Percentiles rank a stretch among this genome's conserved stretches.
Evolutionary conservation across 2,797 vertebrate species (phyloP).

Genomic region (Morus bassanus): DNA sequence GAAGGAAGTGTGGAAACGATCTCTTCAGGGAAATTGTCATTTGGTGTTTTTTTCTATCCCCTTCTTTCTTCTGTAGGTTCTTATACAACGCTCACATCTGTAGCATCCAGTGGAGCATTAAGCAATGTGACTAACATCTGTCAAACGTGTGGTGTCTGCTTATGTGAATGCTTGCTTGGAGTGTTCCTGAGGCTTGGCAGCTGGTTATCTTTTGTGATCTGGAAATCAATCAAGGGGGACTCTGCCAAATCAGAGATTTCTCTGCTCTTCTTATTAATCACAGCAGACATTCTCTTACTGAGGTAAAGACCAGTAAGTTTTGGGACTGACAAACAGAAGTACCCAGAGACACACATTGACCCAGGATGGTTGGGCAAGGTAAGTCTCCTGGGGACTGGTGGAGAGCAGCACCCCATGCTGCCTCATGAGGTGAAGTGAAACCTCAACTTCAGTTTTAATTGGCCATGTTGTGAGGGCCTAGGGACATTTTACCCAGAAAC

Average conservation of each 20-base stretch:
- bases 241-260: conserved; percentile 45
- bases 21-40: conserved; percentile 33
- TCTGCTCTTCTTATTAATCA: background rate
- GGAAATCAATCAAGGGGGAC: conserved; percentile 47
- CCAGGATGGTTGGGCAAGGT: background rate
- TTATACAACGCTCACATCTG: background rate
- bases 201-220: conserved; percentile 59
- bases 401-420: background rate
- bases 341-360: rapidly evolving
- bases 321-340: background rate
- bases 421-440: background rate
- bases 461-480: background rate
- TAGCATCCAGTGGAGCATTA: conserved; percentile 42
- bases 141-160: conserved; percentile 42
- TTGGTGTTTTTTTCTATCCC: background rate
- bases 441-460: background rate
- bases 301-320: background rate
- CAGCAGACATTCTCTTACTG: background rate
- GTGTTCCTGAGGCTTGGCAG: conserved; percentile 46
- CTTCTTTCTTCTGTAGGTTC: conserved; percentile 12
- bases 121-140: conserved; percentile 60
- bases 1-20: background rate
- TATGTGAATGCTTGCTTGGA: conserved; percentile 42
- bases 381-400: background rate
- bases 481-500: background rate